Evolutionary conservation across 2,888 invertebrate genomes (phyloP).

Genomic region (Escarpia spicata): DNA sequence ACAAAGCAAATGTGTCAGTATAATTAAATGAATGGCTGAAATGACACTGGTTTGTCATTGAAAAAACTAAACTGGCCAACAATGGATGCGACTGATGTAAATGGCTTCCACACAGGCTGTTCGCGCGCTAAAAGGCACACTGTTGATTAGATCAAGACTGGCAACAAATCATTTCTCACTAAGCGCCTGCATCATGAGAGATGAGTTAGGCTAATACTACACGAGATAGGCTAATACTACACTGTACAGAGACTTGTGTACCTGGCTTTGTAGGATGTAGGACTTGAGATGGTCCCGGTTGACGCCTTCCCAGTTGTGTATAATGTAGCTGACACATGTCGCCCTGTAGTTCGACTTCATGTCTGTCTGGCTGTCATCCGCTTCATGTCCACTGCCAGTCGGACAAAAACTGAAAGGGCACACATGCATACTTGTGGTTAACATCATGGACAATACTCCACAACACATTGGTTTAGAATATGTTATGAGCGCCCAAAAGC

Average conservation of each 20-base stretch:
- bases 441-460: not conserved
- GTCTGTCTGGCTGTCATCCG: conserved; percentile 69
- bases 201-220: not conserved
- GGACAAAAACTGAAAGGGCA: not conserved
- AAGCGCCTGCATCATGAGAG: not conserved
- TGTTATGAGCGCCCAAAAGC: too few species aligned
- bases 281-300: conserved; percentile 78
- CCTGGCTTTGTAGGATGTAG: conserved; percentile 83
- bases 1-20: too few species aligned
- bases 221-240: not conserved
- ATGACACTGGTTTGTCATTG: too few species aligned
- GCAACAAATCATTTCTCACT: too few species aligned
- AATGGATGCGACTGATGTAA: too few species aligned
- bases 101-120: too few species aligned
- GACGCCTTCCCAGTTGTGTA: conserved; percentile 87
- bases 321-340: conserved; percentile 84
- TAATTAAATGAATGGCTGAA: too few species aligned
- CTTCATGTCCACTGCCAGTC: not conserved
- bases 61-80: too few species aligned
- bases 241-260: conserved; percentile 57
- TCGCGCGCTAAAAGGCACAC: too few species aligned
- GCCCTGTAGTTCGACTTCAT: conserved; percentile 96
- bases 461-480: too few species aligned
- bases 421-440: not conserved
- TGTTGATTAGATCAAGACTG: too few species aligned